Conservation (phyloP, 2,888 invertebrate species). For the Amphipoea oculea region DNA sequence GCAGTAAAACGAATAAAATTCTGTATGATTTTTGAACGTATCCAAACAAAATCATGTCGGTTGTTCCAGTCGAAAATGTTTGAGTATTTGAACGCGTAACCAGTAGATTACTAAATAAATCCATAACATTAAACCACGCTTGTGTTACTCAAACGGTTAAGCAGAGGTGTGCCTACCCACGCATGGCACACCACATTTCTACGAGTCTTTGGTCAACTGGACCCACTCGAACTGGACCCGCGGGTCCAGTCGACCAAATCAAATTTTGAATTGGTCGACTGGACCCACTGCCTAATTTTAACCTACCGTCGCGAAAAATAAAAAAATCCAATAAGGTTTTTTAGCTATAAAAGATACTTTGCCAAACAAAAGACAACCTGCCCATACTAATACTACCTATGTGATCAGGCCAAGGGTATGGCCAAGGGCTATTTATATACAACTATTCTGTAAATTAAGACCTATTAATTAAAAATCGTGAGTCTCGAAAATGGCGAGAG, state of each 20-base stretch:
- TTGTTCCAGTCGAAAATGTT: slow-evolving; percentile 27
- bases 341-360: not conserved
- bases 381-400: not conserved
- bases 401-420: not conserved
- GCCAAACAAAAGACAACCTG: not conserved
- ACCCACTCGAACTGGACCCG: no score
- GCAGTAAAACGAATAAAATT: slow-evolving; percentile 36
- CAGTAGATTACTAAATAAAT: slow-evolving; percentile 13
- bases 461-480: not conserved
- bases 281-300: no score
- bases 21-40: slow-evolving; percentile 32
- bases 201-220: no score
- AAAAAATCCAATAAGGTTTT: not conserved
- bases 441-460: not conserved
- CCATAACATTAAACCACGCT: not conserved
- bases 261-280: no score
- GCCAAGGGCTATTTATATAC: not conserved
- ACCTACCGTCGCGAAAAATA: not conserved
- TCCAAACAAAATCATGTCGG: slow-evolving; percentile 31
- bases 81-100: slow-evolving; percentile 13
- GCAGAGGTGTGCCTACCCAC: no score
- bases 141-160: no score
- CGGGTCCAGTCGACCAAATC: no score
- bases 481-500: not conserved
- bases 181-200: not conserved